These are phyloP conservation scores for Candoia aspera DNA, from an alignment of 2,113 vertebrate genomes.

Conservation along the genomic window DNA sequence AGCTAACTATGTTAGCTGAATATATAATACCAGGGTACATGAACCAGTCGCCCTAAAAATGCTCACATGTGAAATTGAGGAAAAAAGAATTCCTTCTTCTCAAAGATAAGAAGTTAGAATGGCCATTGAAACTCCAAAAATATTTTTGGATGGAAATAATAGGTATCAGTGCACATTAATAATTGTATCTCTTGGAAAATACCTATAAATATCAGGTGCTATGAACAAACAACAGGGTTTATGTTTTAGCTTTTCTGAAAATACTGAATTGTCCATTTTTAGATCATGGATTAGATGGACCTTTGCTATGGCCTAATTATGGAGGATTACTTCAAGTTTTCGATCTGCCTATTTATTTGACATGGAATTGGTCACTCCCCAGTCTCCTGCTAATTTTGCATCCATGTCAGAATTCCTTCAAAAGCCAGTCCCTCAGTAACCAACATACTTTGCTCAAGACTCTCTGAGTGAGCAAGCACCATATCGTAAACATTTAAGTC, in stretches of 20 bases:
- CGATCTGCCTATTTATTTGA: background rate
- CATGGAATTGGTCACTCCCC: background rate
- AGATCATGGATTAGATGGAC: background rate
- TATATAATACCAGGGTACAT: background rate
- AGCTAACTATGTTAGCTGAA: background rate
- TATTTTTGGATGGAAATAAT: no score
- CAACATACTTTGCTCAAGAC: background rate
- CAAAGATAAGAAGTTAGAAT: background rate
- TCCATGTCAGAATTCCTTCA: background rate
- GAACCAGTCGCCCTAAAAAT: background rate
- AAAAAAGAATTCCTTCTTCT: background rate
- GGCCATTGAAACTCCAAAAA: background rate
- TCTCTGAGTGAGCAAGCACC: background rate
- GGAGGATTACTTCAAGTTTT: background rate
- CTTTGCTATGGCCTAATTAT: background rate
- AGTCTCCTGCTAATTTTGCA: background rate
- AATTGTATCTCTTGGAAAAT: background rate
- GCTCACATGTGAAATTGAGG: background rate
- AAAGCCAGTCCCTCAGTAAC: background rate
- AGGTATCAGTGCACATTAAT: background rate
- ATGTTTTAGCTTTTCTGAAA: background rate
- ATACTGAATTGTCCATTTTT: background rate
- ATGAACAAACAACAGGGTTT: background rate
- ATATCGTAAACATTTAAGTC: background rate
- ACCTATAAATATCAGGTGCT: background rate